Percentiles rank a stretch among this genome's conserved stretches.
Evolutionary conservation across 2,888 invertebrate species (phyloP).

Genomic region (Rhamnusium bicolor): DNA sequence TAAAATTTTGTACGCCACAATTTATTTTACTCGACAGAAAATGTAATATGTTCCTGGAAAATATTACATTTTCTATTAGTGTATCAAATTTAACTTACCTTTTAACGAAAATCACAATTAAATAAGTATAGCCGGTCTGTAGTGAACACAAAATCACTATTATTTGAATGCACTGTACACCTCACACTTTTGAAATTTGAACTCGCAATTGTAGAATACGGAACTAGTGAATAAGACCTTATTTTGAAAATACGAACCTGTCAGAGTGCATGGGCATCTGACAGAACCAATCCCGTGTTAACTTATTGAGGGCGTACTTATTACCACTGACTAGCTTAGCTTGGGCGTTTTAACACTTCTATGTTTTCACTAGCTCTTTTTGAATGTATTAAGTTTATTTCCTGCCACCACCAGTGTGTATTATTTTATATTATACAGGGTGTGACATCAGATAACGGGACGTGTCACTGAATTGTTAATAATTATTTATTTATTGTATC

Average conservation of each 20-base stretch:
- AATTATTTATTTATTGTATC: too few species aligned
- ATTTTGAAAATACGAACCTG: conserved; percentile 43
- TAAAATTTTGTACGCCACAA: too few species aligned
- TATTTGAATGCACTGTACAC: conserved; percentile 40
- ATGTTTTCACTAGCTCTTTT: not conserved
- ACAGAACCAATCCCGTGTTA: not conserved
- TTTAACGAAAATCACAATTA: conserved; percentile 32
- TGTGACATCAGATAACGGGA: too few species aligned
- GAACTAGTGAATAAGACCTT: conserved; percentile 20
- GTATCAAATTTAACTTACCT: conserved; percentile 10
- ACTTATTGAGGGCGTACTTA: conserved; percentile 3
- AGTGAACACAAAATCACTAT: conserved; percentile 45
- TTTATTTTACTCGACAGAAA: too few species aligned
- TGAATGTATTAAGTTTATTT: not conserved
- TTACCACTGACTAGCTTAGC: conserved; percentile 1
- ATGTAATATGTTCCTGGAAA: too few species aligned
- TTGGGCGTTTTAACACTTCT: conserved; percentile 1
- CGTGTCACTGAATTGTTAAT: too few species aligned
- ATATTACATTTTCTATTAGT: too few species aligned
- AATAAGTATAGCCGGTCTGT: not conserved
- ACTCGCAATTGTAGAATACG: conserved; percentile 21
- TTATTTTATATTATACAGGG: too few species aligned
- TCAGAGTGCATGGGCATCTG: not conserved
- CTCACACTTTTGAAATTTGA: not conserved
- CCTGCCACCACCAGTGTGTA: not conserved